Base-by-base conservation (phyloP, 2,888 invertebrate species). In the Pachliopta kotzebuea region DNA sequence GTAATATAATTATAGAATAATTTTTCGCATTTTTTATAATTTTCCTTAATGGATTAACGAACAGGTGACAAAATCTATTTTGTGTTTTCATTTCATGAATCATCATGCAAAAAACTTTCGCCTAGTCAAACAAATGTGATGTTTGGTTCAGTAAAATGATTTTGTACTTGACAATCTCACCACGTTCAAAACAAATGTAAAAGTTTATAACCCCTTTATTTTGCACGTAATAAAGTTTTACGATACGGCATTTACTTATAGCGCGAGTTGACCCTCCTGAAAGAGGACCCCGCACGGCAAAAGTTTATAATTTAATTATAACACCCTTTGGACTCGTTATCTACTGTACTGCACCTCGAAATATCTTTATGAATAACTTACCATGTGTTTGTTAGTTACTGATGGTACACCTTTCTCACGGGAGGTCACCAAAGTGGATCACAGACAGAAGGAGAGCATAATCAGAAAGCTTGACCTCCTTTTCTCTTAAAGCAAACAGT, bases 271-370 rank as follows among this genome's bases (percentile, higher is more conserved):
- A 90, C 90, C 90, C 90, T 84, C 81, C 77, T 69, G 67, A 70
- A 68, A 73, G 72, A 69, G 69, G 71, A 60, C 70, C 73, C 76
- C 45, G n/a, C 45, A 9, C 71, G 77, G 78, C 79, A 77, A 86
- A 90, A 90, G 81, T 90, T 89, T 90, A 89, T 90, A 90, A 90
- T 90, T 90, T 90, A 90, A 90, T 90, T 90, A 90, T 80, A 83
- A 84, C 87, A 75, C 90, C 89, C 90, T 73, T 69, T 80, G 85
- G 90, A 82, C 77, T 70, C 80, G 84, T 89, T 87, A 81, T 78
- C 79, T 77, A 74, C 73, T 70, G 69, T 70, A 45, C 53, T 55
- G 45, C 23, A 53, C 37, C 56, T 18, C 53, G 52, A 57, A 65
- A 57, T 61, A 65, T 55, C 57, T 65, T 53, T 56, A 65, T 60